phyloP scores from a whole-genome alignment of 2,797 vertebrate species.

The Pachyuromys duprasi region DNA sequence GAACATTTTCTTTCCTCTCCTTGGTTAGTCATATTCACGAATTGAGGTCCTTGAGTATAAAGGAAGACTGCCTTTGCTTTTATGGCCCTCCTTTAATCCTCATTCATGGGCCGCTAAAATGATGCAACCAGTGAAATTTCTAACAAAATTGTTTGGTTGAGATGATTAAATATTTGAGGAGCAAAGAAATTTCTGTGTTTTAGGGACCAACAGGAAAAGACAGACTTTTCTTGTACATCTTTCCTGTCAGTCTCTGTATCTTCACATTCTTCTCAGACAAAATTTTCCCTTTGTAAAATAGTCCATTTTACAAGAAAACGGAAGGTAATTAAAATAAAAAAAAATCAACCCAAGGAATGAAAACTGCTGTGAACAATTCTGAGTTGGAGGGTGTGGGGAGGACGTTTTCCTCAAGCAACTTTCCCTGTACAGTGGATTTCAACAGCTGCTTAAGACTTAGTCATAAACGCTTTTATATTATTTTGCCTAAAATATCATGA shows the following conservation, averaged over 20 bases:
- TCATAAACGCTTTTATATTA: constrained; percentile 21
- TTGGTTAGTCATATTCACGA: neutral
- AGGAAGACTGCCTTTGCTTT: neutral
- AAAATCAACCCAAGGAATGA: neutral
- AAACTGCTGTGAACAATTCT: neutral
- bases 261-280: constrained; percentile 44
- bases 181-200: neutral
- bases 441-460: neutral
- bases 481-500: neutral
- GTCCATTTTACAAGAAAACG: neutral
- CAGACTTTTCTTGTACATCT: constrained; percentile 1
- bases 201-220: neutral
- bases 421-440: neutral
- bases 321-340: neutral
- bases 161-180: neutral
- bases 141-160: neutral
- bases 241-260: neutral
- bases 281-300: constrained; percentile 15
- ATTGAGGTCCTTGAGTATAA: neutral
- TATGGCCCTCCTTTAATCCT: neutral
- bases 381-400: neutral
- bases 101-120: neutral
- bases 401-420: neutral
- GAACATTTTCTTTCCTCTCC: neutral
- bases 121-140: constrained; percentile 34